These are phyloP conservation scores for Strigamia crassipes DNA, from an alignment of 2,888 invertebrate species.

Conservation along the genomic window DNA sequence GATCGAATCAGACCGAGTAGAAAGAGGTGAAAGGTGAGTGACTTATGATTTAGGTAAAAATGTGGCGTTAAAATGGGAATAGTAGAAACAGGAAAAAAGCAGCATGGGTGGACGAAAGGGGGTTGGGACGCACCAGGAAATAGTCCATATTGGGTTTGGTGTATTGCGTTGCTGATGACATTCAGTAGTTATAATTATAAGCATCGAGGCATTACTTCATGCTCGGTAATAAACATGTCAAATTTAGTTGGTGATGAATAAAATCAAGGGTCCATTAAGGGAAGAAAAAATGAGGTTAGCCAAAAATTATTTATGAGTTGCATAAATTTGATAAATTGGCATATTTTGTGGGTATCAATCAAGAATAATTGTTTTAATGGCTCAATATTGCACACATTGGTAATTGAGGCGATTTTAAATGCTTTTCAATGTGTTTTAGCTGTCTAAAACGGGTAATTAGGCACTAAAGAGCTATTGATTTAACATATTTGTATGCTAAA, in stretches of 20 bases:
- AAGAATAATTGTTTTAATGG: no score
- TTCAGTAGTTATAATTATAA: neutral
- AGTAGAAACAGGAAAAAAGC: neutral
- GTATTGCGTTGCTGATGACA: neutral
- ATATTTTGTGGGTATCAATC: no score
- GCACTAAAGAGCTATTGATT: no score
- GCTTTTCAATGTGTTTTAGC: no score
- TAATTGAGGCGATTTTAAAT: no score
- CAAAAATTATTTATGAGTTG: neutral
- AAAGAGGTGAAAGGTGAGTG: neutral
- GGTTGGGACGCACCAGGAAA: neutral
- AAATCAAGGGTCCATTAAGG: neutral
- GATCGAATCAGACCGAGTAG: neutral
- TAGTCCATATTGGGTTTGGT: neutral
- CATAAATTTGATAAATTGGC: neutral
- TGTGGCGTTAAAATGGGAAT: neutral
- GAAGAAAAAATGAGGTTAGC: neutral
- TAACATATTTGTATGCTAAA: no score
- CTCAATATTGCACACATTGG: no score
- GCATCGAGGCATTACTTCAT: neutral
- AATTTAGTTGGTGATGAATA: neutral
- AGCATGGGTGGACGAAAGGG: no score
- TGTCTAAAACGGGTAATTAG: no score
- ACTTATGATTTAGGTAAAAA: neutral
- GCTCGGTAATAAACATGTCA: neutral